phyloP scores from a whole-genome alignment of 1,140 invertebrate species.

The Galendromus occidentalis region DNA sequence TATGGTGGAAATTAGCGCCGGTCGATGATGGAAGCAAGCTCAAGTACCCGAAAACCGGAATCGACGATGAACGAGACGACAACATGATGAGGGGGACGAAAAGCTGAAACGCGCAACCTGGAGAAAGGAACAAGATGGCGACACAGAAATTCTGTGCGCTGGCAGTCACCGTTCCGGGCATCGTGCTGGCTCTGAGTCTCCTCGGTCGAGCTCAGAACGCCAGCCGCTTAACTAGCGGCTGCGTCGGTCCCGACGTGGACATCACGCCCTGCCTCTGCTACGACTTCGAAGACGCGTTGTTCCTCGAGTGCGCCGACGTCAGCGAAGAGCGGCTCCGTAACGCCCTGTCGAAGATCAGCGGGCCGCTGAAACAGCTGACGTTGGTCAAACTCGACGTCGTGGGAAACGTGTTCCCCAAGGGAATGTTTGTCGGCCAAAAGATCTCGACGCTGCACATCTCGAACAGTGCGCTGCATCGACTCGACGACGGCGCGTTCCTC shows the following conservation, averaged over 20 bases:
- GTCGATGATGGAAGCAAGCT: too few relatives aligned
- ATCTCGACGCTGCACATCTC: slow-evolving; percentile 53
- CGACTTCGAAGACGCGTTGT: slow-evolving; percentile 69
- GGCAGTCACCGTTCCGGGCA: too few relatives aligned
- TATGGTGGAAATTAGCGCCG: too few relatives aligned
- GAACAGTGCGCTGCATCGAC: slow-evolving; percentile 49
- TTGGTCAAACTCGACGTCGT: slow-evolving; percentile 61
- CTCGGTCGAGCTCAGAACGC: neutral
- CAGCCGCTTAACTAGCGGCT: neutral
- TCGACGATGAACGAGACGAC: too few relatives aligned
- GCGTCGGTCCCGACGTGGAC: neutral
- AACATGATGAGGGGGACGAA: too few relatives aligned
- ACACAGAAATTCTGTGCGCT: too few relatives aligned
- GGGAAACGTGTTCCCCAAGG: slow-evolving; percentile 43
- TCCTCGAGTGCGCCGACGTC: slow-evolving; percentile 63
- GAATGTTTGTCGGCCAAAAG: slow-evolving; percentile 44
- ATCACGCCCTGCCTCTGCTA: slow-evolving; percentile 50
- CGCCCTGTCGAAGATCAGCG: slow-evolving; percentile 33
- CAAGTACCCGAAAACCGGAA: too few relatives aligned
- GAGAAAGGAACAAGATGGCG: too few relatives aligned
- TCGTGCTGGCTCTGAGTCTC: too few relatives aligned
- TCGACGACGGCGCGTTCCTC: slow-evolving; percentile 49
- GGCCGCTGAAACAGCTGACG: slow-evolving; percentile 53
- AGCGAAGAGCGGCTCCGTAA: slow-evolving; percentile 37
- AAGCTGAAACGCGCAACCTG: too few relatives aligned